Evolutionary conservation across 2,797 vertebrate species (phyloP), one percentile per base, ranked within the genome.

Genomic region (Alexandromys oeconomus): DNA sequence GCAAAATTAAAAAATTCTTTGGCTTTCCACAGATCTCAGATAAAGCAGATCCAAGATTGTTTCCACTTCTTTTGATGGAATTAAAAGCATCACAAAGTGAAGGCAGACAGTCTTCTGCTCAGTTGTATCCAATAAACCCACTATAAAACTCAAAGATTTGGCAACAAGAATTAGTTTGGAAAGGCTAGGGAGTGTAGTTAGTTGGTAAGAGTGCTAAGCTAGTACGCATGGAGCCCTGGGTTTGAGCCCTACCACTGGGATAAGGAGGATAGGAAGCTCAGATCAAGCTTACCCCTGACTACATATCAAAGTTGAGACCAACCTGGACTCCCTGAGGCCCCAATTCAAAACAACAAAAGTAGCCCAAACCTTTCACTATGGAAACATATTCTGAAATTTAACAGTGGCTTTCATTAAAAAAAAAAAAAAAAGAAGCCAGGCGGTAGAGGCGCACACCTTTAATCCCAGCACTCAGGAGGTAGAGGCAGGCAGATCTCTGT

Each of bases 61-160:
- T 57, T 84, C 5, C 43, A 29, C 23, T 87, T 79, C 29, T 94
- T 92, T 78, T 37, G 43, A 84, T 74, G 63, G 80, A 94, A 76
- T 48, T 14, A n/a, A 94, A 74, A 89, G 14, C 40, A 76, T 7
- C n/a, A n/a, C 59, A 77, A 37, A 69, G 23, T 71, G 43, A 65
- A 65, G 92, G 69, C 61, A 77, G 92, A 54, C 15, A 76, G 43
- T 23, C 54, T 71, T 91, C 92, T 25, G 57, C 54, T 77, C 59
- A 77, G 65, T 40, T n/a, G 63, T 79, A 34, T 43, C n/a, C n/a
- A 46, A 34, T 0, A 73, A 80, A 63, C 61, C 19, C 71, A n/a
- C 27, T 34, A 79, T 87, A 63, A 17, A 67, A 63, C 59, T 65
- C 73, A 61, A 34, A 13, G 51, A 21, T 54, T n/a, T 89, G 40